Base-by-base conservation (phyloP, 2,797 vertebrate species). In the Eulemur mongoz region DNA sequence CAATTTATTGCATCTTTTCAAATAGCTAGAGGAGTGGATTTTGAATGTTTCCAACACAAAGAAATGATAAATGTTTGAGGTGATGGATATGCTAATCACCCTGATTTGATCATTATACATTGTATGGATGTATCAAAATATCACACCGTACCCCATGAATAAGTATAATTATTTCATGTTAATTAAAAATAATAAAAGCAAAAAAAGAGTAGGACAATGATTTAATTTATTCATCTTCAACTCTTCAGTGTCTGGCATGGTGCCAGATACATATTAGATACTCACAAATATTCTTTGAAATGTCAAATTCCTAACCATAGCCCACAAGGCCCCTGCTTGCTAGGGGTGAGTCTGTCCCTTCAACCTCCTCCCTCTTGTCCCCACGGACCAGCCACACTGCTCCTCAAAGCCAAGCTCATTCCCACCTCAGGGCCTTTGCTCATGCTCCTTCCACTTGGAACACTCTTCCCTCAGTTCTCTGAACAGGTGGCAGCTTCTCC, bases 241-340 rank as follows among this genome's bases (percentile, higher is more conserved):
- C 30, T 73, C 50, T 40, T 57, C 50, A 83, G 57, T 82, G 57
- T 70, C 69, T 86, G 69, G n/a, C 50, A 32, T 14, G 27, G 20
- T 65, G 59, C 69, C 83, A 81, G 43, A 59, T 69, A 75, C 61
- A 57, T 79, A 72, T 76, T 75, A 94, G 63, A 92, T n/a, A 50
- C 38, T 79, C 32, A 76, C 59, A 67, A 95, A 54, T 35, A 11
- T 95, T 92, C 92, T 63, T 54, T 81, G 48, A 89, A 95, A 89
- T 69, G 23, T 72, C 73, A 45, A 30, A 82, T 22, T 54, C 84
- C 38, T 57, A 73, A 87, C 14, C n/a, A 23, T 27, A 65, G 54
- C 63, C 43, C 91, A 84, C 65, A 72, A 89, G 48, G 65, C 38
- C 32, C 40, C 75, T 89, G 57, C 23, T 67, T 15, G 0, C 54